Base-by-base conservation (phyloP, 2,888 invertebrate species). In the Lasioglossum marginatum region DNA sequence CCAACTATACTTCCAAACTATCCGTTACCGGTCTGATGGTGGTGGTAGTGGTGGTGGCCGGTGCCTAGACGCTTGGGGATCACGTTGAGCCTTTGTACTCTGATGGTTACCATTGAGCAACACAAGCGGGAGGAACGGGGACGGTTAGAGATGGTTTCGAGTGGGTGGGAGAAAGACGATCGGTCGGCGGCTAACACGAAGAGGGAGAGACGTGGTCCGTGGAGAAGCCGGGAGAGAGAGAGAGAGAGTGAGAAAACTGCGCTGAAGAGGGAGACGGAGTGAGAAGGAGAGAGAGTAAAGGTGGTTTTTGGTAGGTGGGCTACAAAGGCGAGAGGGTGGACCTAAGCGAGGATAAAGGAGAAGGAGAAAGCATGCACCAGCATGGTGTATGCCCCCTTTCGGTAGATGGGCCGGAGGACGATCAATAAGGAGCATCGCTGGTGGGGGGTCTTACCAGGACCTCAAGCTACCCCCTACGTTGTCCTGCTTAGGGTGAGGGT, bases 361-460 rank as follows among this genome's bases (percentile, higher is more conserved):
- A 92, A 91, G 92, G 92, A 92, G 92, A 92, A 92, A 92, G 92
- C 93, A 91, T 89, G 91, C 89, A 91, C 85, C 90, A 88, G 87
- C 88, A 87, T 89, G 88, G 88, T 89, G 85, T 90, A 91, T 88
- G 88, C 88, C 89, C 85, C 90, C 88, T 85, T 86, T 91, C 81
- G 92, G 92, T 92, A 92, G 92, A 92, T 93, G 93, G 91, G 92
- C 92, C 93, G 92, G 94, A 95, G 94, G 94, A 95, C 95, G 95
- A 95, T 95, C 95, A 95, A 95, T 95, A 95, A 95, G 95, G 94
- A 92, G 90, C 93, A 90, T 87, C 90, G 90, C 81, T 93, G 93
- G 94, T 93, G 95, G 95, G 94, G 94, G 94, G 92, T 94, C 94
- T 95, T 94, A 93, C 94, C 94, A 94, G 94, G 93, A 93, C 94